phyloP scores from a whole-genome alignment of 2,113 vertebrate genomes.

The Colossoma macropomum region DNA sequence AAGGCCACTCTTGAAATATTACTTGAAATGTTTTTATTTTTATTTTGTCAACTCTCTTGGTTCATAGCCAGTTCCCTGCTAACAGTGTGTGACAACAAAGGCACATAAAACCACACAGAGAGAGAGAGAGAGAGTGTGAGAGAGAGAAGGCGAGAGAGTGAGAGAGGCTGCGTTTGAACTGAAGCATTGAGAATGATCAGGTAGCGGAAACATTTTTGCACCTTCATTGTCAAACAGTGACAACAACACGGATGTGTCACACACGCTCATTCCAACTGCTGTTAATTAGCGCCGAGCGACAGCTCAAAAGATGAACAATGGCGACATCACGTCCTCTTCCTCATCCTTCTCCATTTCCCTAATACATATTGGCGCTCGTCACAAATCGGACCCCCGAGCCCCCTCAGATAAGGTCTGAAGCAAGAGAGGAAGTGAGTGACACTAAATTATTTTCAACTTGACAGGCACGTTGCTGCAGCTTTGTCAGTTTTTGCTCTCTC shows the following conservation, averaged over 20 bases:
- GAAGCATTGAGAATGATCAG: constrained; percentile 6
- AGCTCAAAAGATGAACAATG: constrained; percentile 56
- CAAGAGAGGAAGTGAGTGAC: constrained; percentile 69
- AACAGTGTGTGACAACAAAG: constrained; percentile 5
- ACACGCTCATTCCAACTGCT: constrained; percentile 8
- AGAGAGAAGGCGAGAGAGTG: not conserved
- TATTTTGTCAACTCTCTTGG: not conserved
- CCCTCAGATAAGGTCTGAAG: constrained; percentile 26
- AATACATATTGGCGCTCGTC: constrained; percentile 22
- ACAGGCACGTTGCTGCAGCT: constrained; percentile 71
- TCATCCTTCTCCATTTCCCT: not conserved
- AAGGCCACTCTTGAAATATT: not conserved
- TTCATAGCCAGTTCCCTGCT: constrained; percentile 14
- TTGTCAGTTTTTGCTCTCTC: constrained; percentile 73
- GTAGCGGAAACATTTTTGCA: constrained; percentile 19
- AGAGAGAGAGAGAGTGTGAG: constrained; percentile 1
- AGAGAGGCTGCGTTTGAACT: constrained; percentile 22
- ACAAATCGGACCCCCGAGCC: constrained; percentile 47
- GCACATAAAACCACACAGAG: constrained; percentile 7
- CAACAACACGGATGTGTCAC: constrained; percentile 48
- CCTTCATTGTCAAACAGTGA: constrained; percentile 37
- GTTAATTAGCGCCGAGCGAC: constrained; percentile 63
- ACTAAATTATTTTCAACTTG: constrained; percentile 76
- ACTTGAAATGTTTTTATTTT: constrained; percentile 5
- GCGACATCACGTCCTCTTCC: constrained; percentile 51